Conservation (phyloP, 35 echinoderm and acorn worm species). For the Lytechinus variegatus region DNA sequence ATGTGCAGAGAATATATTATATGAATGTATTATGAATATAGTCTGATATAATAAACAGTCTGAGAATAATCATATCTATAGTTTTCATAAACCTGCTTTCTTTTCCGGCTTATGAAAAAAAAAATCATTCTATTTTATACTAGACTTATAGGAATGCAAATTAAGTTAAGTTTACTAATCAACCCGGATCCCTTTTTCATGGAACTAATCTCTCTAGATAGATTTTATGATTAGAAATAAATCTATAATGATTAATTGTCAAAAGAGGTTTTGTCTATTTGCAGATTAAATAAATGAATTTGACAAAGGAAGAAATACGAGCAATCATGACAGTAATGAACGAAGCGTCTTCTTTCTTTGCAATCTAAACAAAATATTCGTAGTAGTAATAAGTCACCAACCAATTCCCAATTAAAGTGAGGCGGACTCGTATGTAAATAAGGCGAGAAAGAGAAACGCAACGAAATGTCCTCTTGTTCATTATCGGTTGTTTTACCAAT, state of each 20-base stretch:
- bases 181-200: background rate
- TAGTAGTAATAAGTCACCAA: background rate
- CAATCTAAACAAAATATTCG: background rate
- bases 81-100: too few relatives aligned
- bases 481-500: background rate
- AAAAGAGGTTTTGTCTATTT: background rate
- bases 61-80: too few relatives aligned
- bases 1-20: too few relatives aligned
- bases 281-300: background rate
- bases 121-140: too few relatives aligned
- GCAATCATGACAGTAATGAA: background rate
- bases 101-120: too few relatives aligned
- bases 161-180: background rate
- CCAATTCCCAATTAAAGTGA: background rate
- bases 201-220: background rate
- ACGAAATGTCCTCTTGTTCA: background rate
- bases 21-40: too few relatives aligned
- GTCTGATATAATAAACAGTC: too few relatives aligned
- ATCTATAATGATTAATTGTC: background rate
- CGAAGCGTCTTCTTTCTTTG: background rate
- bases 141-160: background rate
- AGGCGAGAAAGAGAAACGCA: background rate
- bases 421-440: background rate
- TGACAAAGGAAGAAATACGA: background rate
- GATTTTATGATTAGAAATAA: background rate